Evolutionary conservation across 2,888 invertebrate genomes (phyloP), one percentile per base, ranked within the genome.

Genomic region (Drosophila sordidula): DNA sequence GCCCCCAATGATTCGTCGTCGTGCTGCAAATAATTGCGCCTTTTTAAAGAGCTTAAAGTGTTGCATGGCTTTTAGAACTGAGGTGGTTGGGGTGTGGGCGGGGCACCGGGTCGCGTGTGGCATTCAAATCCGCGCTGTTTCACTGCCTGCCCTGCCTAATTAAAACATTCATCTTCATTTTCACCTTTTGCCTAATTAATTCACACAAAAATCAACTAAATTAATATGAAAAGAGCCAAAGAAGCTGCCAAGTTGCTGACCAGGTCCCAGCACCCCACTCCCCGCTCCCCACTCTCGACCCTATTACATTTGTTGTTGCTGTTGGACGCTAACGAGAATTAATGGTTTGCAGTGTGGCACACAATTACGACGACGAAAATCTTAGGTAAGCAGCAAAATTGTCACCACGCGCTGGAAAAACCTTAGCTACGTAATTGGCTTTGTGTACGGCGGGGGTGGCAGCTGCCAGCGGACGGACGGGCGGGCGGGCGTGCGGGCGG

Each of bases 121-220:
- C 84, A 78, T 72, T 84, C 77, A 77, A 74, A 72, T 68, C 85
- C 77, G 79, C 75, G 65, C 69, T 63, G 70, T 62, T 65, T 54
- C 76, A 63, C 54, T 59, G 69, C 70, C 61, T 62, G 67, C 61
- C 41, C 72, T 57, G 75, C 84, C 89, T 90, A 90, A 91, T 91
- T 91, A 90, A 91, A 90, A 90, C 91, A 91, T 91, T 91, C 90
- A 89, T 91, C 91, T 91, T 91, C 89, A 91, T 91, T 90, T 90
- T 89, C 87, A 89, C 89, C 91, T 89, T 90, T 88, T 90, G 90
- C 88, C 88, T 90, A 91, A 91, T 91, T 91, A 91, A 91, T 90
- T 90, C 90, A 88, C 80, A 87, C 87, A 85, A 81, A 87, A 85
- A 85, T 90, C 90, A 89, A 90, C 88, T 89, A 90, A 90, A 90